A percentile compares a stretch with the other conserved stretches of the same genome.
phyloP scores from a whole-genome alignment of 1,140 invertebrate species.

The Drosophila orena region DNA sequence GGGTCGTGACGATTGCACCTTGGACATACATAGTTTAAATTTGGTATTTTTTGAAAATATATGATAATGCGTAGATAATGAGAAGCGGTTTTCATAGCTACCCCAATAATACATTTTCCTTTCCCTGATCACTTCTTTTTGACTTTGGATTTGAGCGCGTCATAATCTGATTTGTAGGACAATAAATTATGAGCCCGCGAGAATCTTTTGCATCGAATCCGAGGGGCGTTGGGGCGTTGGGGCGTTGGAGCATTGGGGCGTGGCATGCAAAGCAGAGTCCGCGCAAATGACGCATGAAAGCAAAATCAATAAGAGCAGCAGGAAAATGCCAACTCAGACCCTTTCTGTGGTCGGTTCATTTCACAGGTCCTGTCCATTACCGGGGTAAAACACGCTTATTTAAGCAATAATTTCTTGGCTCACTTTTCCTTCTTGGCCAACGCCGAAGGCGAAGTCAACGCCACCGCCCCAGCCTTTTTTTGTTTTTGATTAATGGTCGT shows the following conservation, averaged over 20 bases:
- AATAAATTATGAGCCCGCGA: slow-evolving; percentile 58
- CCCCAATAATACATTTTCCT: too few species aligned
- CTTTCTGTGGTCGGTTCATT: slow-evolving; percentile 73
- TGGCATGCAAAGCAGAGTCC: slow-evolving; percentile 61
- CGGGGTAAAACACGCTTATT: slow-evolving; percentile 70
- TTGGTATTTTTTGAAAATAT: too few species aligned
- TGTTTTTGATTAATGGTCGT: slow-evolving; percentile 80
- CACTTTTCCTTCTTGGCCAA: slow-evolving; percentile 37
- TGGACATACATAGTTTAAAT: too few species aligned
- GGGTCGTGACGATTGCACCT: too few species aligned
- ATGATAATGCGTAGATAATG: too few species aligned
- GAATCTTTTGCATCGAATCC: slow-evolving; percentile 7
- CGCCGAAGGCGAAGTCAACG: neutral
- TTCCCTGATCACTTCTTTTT: too few species aligned
- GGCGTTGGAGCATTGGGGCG: slow-evolving; percentile 22
- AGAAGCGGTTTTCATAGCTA: too few species aligned
- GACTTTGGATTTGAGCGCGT: too few species aligned
- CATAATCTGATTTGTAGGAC: neutral
- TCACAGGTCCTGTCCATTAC: slow-evolving; percentile 47
- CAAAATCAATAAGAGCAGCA: slow-evolving; percentile 67
- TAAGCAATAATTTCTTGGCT: slow-evolving; percentile 79
- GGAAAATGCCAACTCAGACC: slow-evolving; percentile 63
- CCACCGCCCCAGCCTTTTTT: slow-evolving; percentile 4
- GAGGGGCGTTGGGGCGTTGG: slow-evolving; percentile 17
- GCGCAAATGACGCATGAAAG: slow-evolving; percentile 72